Evolutionary conservation across 92 coral and sea anemone genomes (phyloP).

Genomic region (Muricea muricata): DNA sequence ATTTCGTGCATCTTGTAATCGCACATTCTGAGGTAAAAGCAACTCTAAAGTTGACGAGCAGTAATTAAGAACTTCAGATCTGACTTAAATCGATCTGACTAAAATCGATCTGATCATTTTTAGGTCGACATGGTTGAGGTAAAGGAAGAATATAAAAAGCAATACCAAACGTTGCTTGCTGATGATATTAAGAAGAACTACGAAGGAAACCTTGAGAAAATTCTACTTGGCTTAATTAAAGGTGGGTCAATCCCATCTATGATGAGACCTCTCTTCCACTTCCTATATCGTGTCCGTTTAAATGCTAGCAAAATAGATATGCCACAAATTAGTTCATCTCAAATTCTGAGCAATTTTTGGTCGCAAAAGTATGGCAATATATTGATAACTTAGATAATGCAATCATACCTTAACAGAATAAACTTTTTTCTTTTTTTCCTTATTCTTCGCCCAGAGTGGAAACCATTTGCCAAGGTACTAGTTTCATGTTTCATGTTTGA

Average conservation of each 20-base stretch:
- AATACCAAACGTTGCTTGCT: conserved; percentile 73
- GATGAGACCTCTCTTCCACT: no score
- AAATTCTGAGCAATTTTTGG: no score
- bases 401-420: no score
- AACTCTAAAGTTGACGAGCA: neutral
- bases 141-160: conserved; percentile 72
- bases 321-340: no score
- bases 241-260: no score
- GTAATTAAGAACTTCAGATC: no score
- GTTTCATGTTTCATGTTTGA: no score
- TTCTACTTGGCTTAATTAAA: conserved; percentile 88
- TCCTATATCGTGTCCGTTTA: no score
- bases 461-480: conserved; percentile 35
- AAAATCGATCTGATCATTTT: neutral
- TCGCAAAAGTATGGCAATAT: no score
- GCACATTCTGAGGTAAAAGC: conserved; percentile 24
- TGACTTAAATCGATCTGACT: neutral
- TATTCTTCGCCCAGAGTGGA: conserved; percentile 17
- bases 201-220: conserved; percentile 77
- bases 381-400: no score
- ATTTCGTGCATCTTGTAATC: conserved; percentile 4
- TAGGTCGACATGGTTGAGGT: conserved; percentile 60
- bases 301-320: no score
- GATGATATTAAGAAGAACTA: conserved; percentile 83
- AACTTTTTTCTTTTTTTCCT: neutral